Evolutionary conservation across 2,113 vertebrate genomes (phyloP), one percentile per base, ranked within the genome.

Genomic region (Albula goreensis): DNA sequence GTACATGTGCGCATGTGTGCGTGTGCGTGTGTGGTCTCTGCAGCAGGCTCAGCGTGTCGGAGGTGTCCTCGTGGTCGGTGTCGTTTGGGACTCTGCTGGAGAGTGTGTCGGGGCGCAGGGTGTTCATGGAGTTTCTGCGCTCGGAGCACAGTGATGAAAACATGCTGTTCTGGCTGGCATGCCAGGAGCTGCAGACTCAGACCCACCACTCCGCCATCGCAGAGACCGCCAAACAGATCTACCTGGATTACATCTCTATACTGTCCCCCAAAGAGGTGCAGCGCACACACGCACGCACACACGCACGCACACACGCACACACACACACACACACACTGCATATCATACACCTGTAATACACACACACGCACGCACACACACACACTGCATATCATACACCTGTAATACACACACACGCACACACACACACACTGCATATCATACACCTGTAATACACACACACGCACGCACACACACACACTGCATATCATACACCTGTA

Each of bases 91-190:
- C 56, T 0, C 57, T 88, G 0, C 63, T 89, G 87, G 85, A 80
- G 15, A 86, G 77, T 53, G 56, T 74, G 1, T 17, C 77, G 13
- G 89, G 89, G n/a, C 85, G 77, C 19, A n/a, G 31, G 15, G 5
- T 89, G 81, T 87, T 89, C 85, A 81, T 83, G 83, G 87, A 87
- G 19, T 88, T 89, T 80, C 60, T 89, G 57, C 85, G 57, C 48
- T 88, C 82, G 0, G 89, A 88, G 80, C 89, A 88, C 85, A 89
- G 89, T 0, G 89, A 89, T 3, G 89, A 89, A 81, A 89, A 89
- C 83, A 89, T 88, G 87, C 83, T 86, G 49, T 88, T 89, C 89
- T 89, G 89, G 89, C 87, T 86, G 9, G 89, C 89, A 10, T 89
- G 89, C 11, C 85, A 89, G 81, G 85, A 85, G 13, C 81, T 89